Base-by-base conservation (phyloP, 2,888 invertebrate genomes). In the Archips crataeganus region DNA sequence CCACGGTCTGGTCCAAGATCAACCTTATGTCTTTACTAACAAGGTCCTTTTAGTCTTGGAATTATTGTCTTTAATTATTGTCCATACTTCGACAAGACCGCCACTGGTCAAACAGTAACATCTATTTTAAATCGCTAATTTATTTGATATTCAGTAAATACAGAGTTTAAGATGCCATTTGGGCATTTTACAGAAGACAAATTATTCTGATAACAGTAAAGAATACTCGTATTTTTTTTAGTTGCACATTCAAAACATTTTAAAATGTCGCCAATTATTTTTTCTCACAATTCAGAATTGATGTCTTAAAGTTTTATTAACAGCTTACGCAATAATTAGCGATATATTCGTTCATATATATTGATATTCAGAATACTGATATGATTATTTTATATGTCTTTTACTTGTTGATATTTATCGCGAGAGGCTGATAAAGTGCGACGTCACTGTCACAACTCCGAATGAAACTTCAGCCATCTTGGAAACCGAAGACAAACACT, bases 361-460 rank as follows among this genome's bases (percentile, higher is more conserved):
- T 66, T 65, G 74, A 70, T 66, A 72, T 74, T 76, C 57, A 65
- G 75, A 76, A 77, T 75, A 79, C 71, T 81, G 83, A 82, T 82
- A 83, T 82, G 82, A 75, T 79, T 76, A 76, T 45, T 71, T 80
- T 83, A 92, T 93, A 92, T 91, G 90, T 90, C 15, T n/a, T 42
- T 60, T 65, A 57, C 36, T 51, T 61, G 9, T 65, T 70, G 73
- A 73, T 73, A 73, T 73, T 71, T 67, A 60, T 63, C 36, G 62
- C 57, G 34, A 68, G 49, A 34, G 13, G 15, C 34, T 62, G 15
- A 61, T 15, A 67, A 36, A 45, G n/a, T 32, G 32, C 42, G 68
- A 73, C 68, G 63, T 59, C 73, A 68, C 67, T 65, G 42, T 62
- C 13, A 39, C n/a, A 51, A 57, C 51, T 51, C 36, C 15, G 9